Percentiles rank a stretch among this genome's conserved stretches.
Evolutionary conservation across 2,113 vertebrate species (phyloP).

Genomic region (Crotalus tigris): DNA sequence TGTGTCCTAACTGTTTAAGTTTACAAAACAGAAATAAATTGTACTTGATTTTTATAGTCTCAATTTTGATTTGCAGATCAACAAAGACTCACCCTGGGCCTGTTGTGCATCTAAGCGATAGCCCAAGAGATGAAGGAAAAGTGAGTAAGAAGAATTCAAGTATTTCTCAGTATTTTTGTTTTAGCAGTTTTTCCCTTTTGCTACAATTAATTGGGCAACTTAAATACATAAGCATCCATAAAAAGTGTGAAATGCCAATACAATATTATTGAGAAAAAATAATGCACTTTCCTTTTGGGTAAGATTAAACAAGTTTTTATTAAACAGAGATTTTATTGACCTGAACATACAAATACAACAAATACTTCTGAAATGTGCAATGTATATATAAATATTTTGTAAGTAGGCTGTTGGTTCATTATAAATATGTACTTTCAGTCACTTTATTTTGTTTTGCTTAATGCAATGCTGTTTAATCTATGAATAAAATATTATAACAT

Average conservation of each 20-base stretch:
- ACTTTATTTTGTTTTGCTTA: background rate
- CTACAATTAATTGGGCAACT: background rate
- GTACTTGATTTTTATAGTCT: conserved; percentile 34
- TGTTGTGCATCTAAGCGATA: conserved; percentile 97
- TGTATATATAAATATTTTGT: background rate
- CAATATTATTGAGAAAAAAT: background rate
- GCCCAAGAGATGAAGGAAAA: conserved; percentile 97
- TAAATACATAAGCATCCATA: background rate
- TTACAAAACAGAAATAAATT: background rate
- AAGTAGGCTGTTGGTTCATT: background rate
- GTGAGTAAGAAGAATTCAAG: conserved; percentile 72
- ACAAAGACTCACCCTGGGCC: conserved; percentile 97
- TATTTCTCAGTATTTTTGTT: conserved; percentile 7
- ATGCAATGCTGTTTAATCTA: background rate
- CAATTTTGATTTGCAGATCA: conserved; percentile 77
- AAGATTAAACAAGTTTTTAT: background rate
- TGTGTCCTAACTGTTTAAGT: background rate
- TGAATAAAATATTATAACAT: background rate
- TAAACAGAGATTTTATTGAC: background rate
- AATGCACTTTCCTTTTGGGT: background rate
- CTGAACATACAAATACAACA: background rate
- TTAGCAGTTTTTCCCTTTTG: background rate
- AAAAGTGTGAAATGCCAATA: background rate
- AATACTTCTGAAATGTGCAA: background rate
- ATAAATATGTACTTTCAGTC: background rate